Evolutionary conservation across 2,888 invertebrate genomes (phyloP).

Genomic region (Netelia fuscicornis): DNA sequence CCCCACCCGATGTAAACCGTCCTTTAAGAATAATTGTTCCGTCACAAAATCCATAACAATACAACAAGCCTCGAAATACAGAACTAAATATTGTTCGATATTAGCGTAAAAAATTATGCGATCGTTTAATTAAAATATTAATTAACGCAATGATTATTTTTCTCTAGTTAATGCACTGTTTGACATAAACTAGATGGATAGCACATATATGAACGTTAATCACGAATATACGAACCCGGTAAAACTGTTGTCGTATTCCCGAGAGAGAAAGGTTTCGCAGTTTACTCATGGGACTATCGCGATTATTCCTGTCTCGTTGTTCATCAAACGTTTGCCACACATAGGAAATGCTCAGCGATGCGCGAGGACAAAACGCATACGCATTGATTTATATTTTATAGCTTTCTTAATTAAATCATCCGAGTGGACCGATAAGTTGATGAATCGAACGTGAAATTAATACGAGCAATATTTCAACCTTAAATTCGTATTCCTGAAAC

Average conservation of each 20-base stretch:
- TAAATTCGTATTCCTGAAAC: no score
- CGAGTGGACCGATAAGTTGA: no score
- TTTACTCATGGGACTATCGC: conserved; percentile 38
- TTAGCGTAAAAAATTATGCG: no score
- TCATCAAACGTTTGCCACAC: conserved; percentile 46
- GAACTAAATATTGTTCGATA: background rate
- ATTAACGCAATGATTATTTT: no score
- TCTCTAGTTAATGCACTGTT: no score
- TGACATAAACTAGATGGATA: background rate
- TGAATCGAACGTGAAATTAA: no score
- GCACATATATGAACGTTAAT: background rate
- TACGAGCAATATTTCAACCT: no score
- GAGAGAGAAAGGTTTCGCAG: conserved; percentile 12
- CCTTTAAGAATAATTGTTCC: conserved; percentile 25
- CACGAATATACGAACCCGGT: conserved; percentile 25
- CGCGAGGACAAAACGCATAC: conserved; percentile 17
- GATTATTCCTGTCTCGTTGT: conserved; percentile 27
- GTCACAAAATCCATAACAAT: conserved; percentile 8
- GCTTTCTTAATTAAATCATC: no score
- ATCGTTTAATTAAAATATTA: no score
- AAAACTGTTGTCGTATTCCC: conserved; percentile 27
- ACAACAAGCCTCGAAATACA: background rate
- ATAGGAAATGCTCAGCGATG: conserved; percentile 14
- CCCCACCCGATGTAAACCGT: conserved; percentile 3
- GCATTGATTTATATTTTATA: conserved; percentile 16